These are phyloP conservation scores for Cephonodes hylas DNA, from an alignment of 2,888 invertebrate genomes.

Conservation along the genomic window DNA sequence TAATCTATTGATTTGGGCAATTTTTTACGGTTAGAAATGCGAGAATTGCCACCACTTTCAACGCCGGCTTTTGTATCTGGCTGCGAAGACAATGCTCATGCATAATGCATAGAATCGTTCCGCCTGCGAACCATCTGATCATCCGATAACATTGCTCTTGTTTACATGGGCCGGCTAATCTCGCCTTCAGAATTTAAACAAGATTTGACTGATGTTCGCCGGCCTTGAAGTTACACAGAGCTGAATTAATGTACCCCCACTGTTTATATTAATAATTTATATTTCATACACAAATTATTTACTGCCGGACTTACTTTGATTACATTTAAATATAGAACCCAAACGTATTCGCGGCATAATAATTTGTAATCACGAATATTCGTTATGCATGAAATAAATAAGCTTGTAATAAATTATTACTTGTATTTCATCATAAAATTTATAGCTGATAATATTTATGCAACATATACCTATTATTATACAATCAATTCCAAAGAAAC, in stretches of 20 bases:
- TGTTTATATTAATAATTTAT: not conserved
- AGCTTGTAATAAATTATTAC: too few species aligned
- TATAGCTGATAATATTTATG: too few species aligned
- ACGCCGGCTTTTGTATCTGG: slow-evolving; percentile 35
- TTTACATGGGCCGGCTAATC: slow-evolving; percentile 70
- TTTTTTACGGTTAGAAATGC: not conserved
- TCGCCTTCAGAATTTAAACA: slow-evolving; percentile 67
- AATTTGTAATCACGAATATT: not conserved
- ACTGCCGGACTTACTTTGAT: not conserved
- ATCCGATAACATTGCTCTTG: slow-evolving; percentile 64
- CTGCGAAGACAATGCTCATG: slow-evolving; percentile 56
- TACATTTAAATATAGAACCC: not conserved
- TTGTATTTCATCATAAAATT: too few species aligned
- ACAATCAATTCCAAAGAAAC: not conserved
- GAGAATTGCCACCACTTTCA: not conserved
- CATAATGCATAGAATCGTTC: slow-evolving; percentile 62
- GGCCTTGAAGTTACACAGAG: slow-evolving; percentile 19
- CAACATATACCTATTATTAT: not conserved
- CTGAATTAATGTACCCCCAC: slow-evolving; percentile 2
- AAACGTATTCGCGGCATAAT: not conserved
- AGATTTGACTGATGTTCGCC: slow-evolving; percentile 62
- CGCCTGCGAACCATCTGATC: slow-evolving; percentile 59
- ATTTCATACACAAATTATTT: not conserved
- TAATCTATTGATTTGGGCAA: not conserved
- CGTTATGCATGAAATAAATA: too few species aligned